Conservation (phyloP, 2,113 vertebrate genomes). For the Dasyornis broadbenti region DNA sequence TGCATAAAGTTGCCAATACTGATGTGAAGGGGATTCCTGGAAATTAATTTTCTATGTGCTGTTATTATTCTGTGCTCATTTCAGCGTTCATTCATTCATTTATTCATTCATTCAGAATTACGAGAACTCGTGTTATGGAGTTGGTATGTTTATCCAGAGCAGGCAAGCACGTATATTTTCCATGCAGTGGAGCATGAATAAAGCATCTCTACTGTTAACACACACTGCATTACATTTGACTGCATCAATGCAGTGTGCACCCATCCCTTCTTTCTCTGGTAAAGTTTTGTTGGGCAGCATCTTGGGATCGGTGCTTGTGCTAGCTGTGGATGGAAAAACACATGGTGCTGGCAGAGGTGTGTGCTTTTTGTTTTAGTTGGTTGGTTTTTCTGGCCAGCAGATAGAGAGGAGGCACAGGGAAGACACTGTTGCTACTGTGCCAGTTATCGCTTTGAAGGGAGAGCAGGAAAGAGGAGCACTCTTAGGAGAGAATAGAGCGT, state of each 20-base stretch:
- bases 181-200: not conserved
- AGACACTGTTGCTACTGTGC: not conserved
- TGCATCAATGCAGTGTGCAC: not conserved
- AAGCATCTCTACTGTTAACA: not conserved
- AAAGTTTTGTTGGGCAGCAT: not conserved
- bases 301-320: not conserved
- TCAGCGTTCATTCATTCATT: not conserved
- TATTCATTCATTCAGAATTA: not conserved
- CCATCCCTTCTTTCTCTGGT: not conserved
- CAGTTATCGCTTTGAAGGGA: not conserved
- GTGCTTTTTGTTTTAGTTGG: not conserved
- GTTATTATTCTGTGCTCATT: not conserved
- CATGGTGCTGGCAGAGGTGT: not conserved
- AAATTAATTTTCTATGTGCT: not conserved
- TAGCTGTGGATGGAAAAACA: not conserved
- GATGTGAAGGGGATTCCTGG: not conserved
- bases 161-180: not conserved
- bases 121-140: not conserved
- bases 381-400: not conserved
- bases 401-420: not conserved
- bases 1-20: not conserved
- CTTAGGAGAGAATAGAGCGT: not conserved
- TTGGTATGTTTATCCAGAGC: not conserved
- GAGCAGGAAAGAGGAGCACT: not conserved
- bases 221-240: fast-evolving